These are phyloP conservation scores for Siniperca undulata DNA, from an alignment of 2,797 vertebrate genomes.

Conservation along the genomic window DNA sequence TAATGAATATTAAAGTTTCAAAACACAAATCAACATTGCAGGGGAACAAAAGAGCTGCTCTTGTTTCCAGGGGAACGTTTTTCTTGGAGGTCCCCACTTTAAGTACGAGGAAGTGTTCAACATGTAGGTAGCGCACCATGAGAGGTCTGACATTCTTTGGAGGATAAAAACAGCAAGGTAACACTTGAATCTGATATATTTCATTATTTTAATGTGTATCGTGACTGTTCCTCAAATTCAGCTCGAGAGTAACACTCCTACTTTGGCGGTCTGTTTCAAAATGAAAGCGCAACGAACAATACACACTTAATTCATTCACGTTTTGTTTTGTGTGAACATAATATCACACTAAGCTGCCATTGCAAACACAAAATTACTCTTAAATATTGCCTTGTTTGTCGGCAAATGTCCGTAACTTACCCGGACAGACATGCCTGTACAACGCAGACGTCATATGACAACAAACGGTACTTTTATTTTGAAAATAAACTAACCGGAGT, in stretches of 20 bases:
- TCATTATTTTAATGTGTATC: not conserved
- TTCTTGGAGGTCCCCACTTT: rapidly evolving
- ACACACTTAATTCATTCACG: not conserved
- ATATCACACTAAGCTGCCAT: not conserved
- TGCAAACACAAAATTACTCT: not conserved
- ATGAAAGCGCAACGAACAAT: not conserved
- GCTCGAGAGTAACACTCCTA: not conserved
- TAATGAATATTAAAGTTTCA: not conserved
- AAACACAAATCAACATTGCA: not conserved
- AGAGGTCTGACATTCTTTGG: not conserved
- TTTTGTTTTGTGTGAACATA: not conserved
- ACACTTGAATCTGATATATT: rapidly evolving
- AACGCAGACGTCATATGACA: not conserved
- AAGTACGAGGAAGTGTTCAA: slow-evolving; percentile 17
- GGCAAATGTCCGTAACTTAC: not conserved
- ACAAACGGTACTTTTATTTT: slow-evolving; percentile 47
- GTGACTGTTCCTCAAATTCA: rapidly evolving
- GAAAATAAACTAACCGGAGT: slow-evolving; percentile 12
- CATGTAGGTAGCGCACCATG: not conserved
- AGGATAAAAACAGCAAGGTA: slow-evolving; percentile 2
- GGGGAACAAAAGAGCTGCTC: slow-evolving; percentile 4
- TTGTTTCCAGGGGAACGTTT: slow-evolving; percentile 56
- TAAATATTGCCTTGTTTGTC: not conserved
- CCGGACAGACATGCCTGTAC: not conserved
- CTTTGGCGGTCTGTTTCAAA: not conserved